Evolutionary conservation across 92 coral and sea anemone genomes (phyloP).

Genomic region (Umimayanthus chanpuru): DNA sequence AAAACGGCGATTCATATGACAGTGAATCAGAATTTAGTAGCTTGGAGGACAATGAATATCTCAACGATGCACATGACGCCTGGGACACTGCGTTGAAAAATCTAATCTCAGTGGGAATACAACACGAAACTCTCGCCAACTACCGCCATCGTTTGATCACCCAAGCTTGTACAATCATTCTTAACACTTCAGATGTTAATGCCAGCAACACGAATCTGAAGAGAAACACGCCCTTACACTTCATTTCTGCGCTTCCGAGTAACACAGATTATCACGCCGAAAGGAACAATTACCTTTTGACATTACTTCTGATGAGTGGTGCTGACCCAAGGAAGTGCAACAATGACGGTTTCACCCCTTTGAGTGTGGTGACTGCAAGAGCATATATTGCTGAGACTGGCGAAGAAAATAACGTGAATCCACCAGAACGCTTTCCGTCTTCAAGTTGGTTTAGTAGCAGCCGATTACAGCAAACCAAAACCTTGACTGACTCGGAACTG

Average conservation of each 20-base stretch:
- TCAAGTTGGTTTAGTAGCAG: neutral
- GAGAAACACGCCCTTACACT: slow-evolving; percentile 63
- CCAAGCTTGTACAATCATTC: slow-evolving; percentile 44
- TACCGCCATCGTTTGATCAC: slow-evolving; percentile 46
- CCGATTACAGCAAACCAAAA: neutral
- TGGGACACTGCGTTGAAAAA: slow-evolving; percentile 44
- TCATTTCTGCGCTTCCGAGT: slow-evolving; percentile 63
- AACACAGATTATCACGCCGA: slow-evolving; percentile 18
- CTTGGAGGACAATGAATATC: no score
- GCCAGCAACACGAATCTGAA: neutral
- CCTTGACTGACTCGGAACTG: neutral
- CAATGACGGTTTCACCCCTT: slow-evolving; percentile 43
- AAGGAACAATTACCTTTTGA: slow-evolving; percentile 16
- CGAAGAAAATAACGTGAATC: neutral
- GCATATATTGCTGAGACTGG: neutral
- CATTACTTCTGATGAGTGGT: slow-evolving; percentile 40
- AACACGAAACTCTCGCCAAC: slow-evolving; percentile 53
- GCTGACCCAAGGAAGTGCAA: slow-evolving; percentile 53
- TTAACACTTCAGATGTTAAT: slow-evolving; percentile 19
- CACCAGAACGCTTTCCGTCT: neutral
- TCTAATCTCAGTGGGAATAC: neutral
- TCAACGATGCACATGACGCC: no score
- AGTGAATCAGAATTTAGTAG: no score
- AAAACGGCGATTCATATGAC: neutral
- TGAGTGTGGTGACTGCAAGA: slow-evolving; percentile 61